Conservation (phyloP, 1,140 invertebrate genomes). For the Drosophila willistoni region DNA sequence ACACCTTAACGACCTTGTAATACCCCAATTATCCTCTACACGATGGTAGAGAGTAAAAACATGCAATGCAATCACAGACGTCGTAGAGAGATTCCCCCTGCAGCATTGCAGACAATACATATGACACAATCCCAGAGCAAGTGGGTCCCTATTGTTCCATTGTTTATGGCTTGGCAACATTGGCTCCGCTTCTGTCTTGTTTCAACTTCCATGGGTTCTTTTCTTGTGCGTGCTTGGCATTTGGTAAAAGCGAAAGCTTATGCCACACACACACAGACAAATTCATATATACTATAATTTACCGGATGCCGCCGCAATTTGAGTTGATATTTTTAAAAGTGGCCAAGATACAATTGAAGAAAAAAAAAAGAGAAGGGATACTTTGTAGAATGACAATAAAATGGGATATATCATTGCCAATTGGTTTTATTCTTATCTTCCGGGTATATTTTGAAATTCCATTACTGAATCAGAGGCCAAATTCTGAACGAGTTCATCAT, state of each 20-base stretch:
- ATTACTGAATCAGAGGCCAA: constrained; percentile 47
- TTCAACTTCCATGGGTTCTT: constrained; percentile 17
- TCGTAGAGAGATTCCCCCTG: constrained; percentile 67
- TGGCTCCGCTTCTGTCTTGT: constrained; percentile 43
- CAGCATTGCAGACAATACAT: constrained; percentile 43
- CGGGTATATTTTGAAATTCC: constrained; percentile 26
- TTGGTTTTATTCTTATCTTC: neutral
- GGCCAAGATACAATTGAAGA: constrained; percentile 19
- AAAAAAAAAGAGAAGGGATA: neutral
- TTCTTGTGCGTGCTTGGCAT: constrained; percentile 71
- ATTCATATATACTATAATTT: constrained; percentile 46
- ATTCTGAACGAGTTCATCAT: constrained; percentile 51
- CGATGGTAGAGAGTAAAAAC: constrained; percentile 32
- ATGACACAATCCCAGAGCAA: constrained; percentile 27
- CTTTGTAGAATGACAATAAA: neutral
- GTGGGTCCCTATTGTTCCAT: constrained; percentile 56
- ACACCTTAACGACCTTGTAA: neutral
- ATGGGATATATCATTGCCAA: neutral
- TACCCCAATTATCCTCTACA: neutral
- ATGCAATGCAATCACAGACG: constrained; percentile 79
- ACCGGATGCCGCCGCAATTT: constrained; percentile 67
- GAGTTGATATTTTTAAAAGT: constrained; percentile 78
- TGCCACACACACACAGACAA: constrained; percentile 11
- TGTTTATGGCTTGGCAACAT: constrained; percentile 69
- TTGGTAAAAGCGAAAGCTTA: constrained; percentile 61